phyloP scores from a whole-genome alignment of 2,888 invertebrate species.

The Ernsta delagoae region DNA sequence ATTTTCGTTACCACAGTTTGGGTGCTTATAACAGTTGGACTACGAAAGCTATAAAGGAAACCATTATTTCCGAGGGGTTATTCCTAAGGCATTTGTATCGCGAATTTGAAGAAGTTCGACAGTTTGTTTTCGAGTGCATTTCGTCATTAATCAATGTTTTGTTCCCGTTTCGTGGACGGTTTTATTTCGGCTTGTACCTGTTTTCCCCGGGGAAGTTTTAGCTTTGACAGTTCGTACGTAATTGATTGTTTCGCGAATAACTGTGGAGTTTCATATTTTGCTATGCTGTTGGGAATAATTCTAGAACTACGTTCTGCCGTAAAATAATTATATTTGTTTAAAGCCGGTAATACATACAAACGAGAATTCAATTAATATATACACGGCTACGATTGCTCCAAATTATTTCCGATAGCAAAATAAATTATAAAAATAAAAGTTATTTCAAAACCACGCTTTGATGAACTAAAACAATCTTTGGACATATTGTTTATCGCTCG shows the following conservation, averaged over 20 bases:
- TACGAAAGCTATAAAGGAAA: conserved; percentile 67
- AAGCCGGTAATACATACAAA: no score
- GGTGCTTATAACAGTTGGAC: conserved; percentile 52
- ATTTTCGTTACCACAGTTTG: neutral
- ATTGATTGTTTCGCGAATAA: conserved; percentile 73
- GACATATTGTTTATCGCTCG: neutral
- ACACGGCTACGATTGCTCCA: no score
- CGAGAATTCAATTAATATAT: no score
- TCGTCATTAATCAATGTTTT: conserved; percentile 84
- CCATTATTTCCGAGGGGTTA: conserved; percentile 83
- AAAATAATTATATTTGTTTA: no score
- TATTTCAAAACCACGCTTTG: no score
- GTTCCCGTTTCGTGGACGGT: conserved; percentile 64
- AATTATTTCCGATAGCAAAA: no score
- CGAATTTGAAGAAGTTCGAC: conserved; percentile 84
- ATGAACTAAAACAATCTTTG: neutral
- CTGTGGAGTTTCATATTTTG: conserved; percentile 39
- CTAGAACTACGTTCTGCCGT: neutral
- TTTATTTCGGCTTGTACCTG: conserved; percentile 80
- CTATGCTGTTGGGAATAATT: neutral
- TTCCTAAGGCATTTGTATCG: conserved; percentile 80
- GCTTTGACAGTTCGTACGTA: conserved; percentile 74
- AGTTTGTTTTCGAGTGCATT: conserved; percentile 85
- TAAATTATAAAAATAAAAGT: no score
- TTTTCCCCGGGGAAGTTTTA: conserved; percentile 62